Percentiles rank a stretch among this genome's conserved stretches.
These are phyloP conservation scores for Papilio helenus DNA, from an alignment of 1,140 invertebrate species.

Conservation along the genomic window DNA sequence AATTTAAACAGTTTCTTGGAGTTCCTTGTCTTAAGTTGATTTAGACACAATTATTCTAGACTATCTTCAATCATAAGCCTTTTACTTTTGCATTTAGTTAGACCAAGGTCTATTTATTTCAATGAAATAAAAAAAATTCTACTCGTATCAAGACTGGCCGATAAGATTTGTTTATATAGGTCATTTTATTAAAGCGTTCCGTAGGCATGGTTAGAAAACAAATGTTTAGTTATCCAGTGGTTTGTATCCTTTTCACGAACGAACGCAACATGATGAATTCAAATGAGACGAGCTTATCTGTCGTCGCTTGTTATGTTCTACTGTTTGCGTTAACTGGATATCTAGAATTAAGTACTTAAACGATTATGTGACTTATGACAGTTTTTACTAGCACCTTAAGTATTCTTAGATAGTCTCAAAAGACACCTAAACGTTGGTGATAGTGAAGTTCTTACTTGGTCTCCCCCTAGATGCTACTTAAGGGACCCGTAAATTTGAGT, in stretches of 20 bases:
- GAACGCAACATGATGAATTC: slow-evolving; percentile 13
- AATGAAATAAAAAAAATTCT: slow-evolving; percentile 1
- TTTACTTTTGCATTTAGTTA: not conserved
- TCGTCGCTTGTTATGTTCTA: slow-evolving; percentile 18
- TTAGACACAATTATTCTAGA: not conserved
- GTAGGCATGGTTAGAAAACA: slow-evolving; percentile 8
- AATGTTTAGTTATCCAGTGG: slow-evolving; percentile 1
- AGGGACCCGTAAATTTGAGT: too few relatives aligned
- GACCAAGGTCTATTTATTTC: not conserved
- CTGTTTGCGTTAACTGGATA: not conserved
- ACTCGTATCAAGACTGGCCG: not conserved
- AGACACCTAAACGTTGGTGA: too few relatives aligned
- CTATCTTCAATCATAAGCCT: not conserved
- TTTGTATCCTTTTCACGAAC: slow-evolving; percentile 25
- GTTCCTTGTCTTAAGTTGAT: too few relatives aligned
- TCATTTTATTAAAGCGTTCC: slow-evolving; percentile 25
- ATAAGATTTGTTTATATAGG: slow-evolving; percentile 23
- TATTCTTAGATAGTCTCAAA: too few relatives aligned
- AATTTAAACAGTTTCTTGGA: not conserved
- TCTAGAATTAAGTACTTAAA: slow-evolving; percentile 1
- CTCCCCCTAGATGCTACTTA: too few relatives aligned
- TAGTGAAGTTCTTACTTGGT: too few relatives aligned
- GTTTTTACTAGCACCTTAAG: too few relatives aligned
- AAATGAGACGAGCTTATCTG: slow-evolving; percentile 30
- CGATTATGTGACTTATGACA: not conserved